phyloP scores from a whole-genome alignment of 2,113 vertebrate genomes.

The Gasterosteus aculeatus region DNA sequence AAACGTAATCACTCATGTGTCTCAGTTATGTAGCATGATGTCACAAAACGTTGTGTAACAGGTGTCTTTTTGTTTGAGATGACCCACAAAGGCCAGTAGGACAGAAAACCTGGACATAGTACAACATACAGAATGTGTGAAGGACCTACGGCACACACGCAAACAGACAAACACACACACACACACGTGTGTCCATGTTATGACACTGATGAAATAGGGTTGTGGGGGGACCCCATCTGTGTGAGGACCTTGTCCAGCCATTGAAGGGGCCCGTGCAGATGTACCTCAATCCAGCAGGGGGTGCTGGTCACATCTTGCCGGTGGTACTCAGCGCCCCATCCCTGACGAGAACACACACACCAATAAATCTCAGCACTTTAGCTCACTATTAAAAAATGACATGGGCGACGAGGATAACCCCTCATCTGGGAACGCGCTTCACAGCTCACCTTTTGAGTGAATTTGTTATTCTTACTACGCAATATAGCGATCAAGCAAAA shows the following conservation, averaged over 20 bases:
- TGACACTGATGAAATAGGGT: conserved; percentile 96
- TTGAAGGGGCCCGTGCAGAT: conserved; percentile 95
- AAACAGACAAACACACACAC: background rate
- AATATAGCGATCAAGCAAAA: too few relatives aligned
- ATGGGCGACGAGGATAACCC: background rate
- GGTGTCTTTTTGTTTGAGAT: conserved; percentile 10
- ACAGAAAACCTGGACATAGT: conserved; percentile 14
- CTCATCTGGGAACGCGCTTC: too few relatives aligned
- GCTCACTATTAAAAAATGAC: conserved; percentile 4
- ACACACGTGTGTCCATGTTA: conserved; percentile 76
- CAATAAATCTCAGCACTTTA: conserved; percentile 4
- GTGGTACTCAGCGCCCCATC: conserved; percentile 98
- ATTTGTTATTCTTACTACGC: background rate
- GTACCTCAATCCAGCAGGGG: conserved; percentile 98
- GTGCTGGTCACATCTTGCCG: conserved; percentile 98
- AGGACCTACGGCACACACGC: background rate
- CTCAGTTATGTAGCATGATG: background rate
- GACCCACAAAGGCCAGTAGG: background rate
- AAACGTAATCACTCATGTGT: background rate
- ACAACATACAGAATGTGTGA: conserved; percentile 54
- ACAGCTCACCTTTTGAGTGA: background rate
- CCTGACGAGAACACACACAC: conserved; percentile 83
- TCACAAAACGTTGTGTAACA: background rate
- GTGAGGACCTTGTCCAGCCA: conserved; percentile 99
- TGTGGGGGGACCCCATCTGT: conserved; percentile 98